Evolutionary conservation across 2,113 vertebrate species (phyloP).

Genomic region (Sterna hirundo): DNA sequence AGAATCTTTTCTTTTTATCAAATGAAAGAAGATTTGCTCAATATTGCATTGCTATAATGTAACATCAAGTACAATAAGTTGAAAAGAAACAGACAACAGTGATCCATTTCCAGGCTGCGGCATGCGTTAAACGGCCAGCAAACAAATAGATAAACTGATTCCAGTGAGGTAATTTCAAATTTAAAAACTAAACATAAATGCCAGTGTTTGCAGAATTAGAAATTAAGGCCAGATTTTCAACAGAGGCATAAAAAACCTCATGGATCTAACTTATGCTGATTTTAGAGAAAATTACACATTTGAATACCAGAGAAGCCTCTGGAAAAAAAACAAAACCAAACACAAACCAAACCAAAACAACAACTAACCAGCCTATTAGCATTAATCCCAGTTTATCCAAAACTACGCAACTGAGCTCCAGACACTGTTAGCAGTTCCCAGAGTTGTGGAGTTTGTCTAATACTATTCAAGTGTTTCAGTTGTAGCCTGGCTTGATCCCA

Average conservation of each 20-base stretch:
- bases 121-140: neutral
- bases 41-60: neutral
- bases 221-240: neutral
- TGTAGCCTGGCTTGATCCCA: neutral
- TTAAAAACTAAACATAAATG: neutral
- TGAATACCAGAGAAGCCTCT: neutral
- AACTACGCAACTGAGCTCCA: neutral
- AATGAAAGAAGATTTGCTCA: neutral
- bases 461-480: neutral
- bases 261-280: neutral
- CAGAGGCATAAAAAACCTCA: neutral
- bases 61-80: neutral
- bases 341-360: neutral
- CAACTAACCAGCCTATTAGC: neutral
- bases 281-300: neutral
- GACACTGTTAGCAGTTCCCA: neutral
- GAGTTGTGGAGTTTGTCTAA: neutral
- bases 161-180: neutral
- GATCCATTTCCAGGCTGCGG: neutral
- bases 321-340: neutral
- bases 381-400: neutral
- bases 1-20: neutral
- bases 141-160: neutral
- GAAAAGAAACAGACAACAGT: neutral
- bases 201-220: neutral